Evolutionary conservation across 2,113 vertebrate genomes (phyloP).

Genomic region (Felis catus): F.catus_Fca126_mat1.0 CM031417.1:33778001-33778500

Average conservation of each 20-base stretch:
- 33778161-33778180: neutral
- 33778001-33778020: neutral
- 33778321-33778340: constrained; percentile 26
- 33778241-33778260: constrained; percentile 28
- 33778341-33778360: neutral
- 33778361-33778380: neutral
- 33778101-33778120: neutral
- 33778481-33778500: neutral
- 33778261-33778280: neutral
- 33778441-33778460: neutral
- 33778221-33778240: neutral
- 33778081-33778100: neutral
- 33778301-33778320: neutral
- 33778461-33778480: constrained; percentile 17
- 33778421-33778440: neutral
- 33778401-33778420: neutral
- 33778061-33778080: neutral
- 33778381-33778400: neutral
- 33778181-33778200: neutral
- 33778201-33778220: neutral
- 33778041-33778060: constrained; percentile 3
- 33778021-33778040: constrained; percentile 48
- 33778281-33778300: constrained; percentile 19
- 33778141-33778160: neutral
- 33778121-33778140: constrained; percentile 1